Conservation (phyloP, 2,113 vertebrate genomes). For the Malurus elegans region DNA sequence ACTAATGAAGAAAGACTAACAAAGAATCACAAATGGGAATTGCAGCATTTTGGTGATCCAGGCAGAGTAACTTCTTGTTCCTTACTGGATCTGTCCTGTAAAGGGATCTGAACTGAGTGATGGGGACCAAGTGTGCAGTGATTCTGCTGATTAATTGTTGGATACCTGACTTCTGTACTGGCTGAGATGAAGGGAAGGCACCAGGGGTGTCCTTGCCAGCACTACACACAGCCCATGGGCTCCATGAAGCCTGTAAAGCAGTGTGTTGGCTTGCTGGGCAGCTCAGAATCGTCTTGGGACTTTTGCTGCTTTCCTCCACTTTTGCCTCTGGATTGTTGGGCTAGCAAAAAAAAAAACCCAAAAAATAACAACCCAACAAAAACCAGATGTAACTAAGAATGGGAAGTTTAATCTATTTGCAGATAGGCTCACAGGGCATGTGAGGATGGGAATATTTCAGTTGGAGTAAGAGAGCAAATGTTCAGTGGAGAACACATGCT, state of each 20-base stretch:
- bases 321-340: neutral
- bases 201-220: neutral
- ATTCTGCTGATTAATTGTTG: neutral
- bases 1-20: neutral
- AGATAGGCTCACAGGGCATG: neutral
- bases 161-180: neutral
- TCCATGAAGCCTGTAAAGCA: neutral
- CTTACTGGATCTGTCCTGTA: neutral
- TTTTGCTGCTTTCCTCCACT: neutral
- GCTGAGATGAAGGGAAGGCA: neutral
- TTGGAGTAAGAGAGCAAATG: neutral
- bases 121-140: neutral
- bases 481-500: neutral
- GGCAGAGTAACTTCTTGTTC: neutral
- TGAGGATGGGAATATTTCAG: neutral
- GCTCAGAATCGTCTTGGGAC: neutral
- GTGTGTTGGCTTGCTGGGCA: neutral
- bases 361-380: too few relatives aligned
- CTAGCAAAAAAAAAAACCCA: neutral
- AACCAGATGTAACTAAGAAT: neutral
- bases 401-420: neutral
- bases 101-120: neutral
- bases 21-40: neutral
- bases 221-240: neutral
- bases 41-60: neutral